phyloP scores from a whole-genome alignment of 2,113 vertebrate genomes.

The Plectropomus leopardus region DNA sequence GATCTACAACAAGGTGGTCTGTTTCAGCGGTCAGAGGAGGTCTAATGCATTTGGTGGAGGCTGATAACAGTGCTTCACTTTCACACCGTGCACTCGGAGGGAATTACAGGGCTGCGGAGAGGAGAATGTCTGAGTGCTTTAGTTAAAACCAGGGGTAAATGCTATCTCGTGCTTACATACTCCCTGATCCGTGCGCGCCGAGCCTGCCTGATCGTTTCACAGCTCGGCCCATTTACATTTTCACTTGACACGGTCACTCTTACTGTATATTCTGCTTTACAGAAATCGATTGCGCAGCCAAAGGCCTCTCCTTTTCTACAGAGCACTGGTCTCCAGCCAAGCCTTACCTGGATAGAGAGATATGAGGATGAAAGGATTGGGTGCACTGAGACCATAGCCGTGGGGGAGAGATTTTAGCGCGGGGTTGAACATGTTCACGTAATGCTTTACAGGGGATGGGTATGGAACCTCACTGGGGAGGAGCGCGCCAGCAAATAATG shows the following conservation, averaged over 20 bases:
- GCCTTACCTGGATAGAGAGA: conserved; percentile 80
- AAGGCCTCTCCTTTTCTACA: conserved; percentile 69
- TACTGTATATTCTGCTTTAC: conserved; percentile 75
- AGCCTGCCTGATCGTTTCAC: conserved; percentile 71
- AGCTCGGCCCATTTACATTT: conserved; percentile 78
- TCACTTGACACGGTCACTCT: conserved; percentile 68
- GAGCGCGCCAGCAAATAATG: conserved; percentile 65
- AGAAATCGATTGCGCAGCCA: conserved; percentile 78
- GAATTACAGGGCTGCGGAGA: conserved; percentile 80
- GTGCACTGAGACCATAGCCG: conserved; percentile 70
- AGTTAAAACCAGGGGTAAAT: conserved; percentile 81
- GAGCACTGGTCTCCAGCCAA: conserved; percentile 70
- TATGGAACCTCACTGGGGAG: conserved; percentile 65
- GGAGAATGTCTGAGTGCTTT: conserved; percentile 81
- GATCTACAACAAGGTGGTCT: conserved; percentile 78
- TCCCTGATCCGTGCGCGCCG: conserved; percentile 72
- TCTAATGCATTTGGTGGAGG: conserved; percentile 81
- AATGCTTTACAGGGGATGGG: conserved; percentile 71
- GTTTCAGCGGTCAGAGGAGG: conserved; percentile 77
- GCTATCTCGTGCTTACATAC: conserved; percentile 81
- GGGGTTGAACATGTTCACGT: conserved; percentile 70
- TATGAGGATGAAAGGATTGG: conserved; percentile 78
- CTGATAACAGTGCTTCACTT: conserved; percentile 83
- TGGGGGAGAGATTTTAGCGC: conserved; percentile 72
- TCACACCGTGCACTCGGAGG: conserved; percentile 77